phyloP scores from a whole-genome alignment of 2,113 vertebrate genomes.

The Fregetta grallaria region DNA sequence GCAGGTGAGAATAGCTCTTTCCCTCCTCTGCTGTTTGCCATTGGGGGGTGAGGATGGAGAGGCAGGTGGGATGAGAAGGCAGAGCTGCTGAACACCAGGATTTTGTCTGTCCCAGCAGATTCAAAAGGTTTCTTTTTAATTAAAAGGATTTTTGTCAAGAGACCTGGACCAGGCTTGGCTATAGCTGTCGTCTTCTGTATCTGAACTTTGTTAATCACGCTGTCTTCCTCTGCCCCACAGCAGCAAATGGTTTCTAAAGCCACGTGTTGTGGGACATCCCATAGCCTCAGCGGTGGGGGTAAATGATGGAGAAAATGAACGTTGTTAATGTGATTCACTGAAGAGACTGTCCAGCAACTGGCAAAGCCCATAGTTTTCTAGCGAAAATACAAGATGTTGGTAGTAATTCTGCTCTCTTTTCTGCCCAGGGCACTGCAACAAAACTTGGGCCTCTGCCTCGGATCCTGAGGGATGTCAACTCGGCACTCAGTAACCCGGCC shows the following conservation, averaged over 20 bases:
- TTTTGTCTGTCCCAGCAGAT: not conserved
- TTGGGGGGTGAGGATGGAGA: not conserved
- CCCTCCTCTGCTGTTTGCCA: not conserved
- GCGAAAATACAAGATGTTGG: not conserved
- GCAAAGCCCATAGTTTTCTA: not conserved
- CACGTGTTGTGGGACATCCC: not conserved
- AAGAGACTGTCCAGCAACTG: not conserved
- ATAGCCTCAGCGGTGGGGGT: not conserved
- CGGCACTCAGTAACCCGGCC: slow-evolving; percentile 86
- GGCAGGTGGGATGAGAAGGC: not conserved
- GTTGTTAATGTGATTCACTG: not conserved
- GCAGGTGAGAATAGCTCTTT: not conserved
- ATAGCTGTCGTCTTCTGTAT: not conserved
- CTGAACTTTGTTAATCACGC: not conserved
- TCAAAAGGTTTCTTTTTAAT: not conserved
- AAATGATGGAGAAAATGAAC: not conserved
- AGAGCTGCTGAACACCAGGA: not conserved
- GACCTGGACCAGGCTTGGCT: not conserved
- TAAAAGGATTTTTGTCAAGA: not conserved
- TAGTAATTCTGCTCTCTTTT: not conserved
- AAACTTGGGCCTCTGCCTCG: slow-evolving; percentile 94
- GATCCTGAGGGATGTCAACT: slow-evolving; percentile 91
- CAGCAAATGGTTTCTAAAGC: not conserved
- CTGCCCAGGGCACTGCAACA: slow-evolving; percentile 79
- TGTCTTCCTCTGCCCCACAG: not conserved